These are phyloP conservation scores for Drosophila neonasuta DNA, from an alignment of 2,888 invertebrate species.

Conservation along the genomic window DNA sequence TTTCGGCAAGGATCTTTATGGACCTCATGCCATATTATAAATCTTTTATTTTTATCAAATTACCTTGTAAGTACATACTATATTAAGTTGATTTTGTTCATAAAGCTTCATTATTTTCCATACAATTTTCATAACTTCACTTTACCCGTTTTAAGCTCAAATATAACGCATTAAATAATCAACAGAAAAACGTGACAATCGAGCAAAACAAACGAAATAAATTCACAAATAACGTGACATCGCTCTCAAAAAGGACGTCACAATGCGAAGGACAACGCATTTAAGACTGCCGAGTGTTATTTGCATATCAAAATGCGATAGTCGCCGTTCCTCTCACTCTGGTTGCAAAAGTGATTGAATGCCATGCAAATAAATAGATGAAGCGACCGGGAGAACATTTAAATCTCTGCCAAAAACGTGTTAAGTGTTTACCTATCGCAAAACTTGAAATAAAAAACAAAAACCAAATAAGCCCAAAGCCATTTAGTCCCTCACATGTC, in stretches of 20 bases:
- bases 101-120: conserved; percentile 17
- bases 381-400: conserved; percentile 43
- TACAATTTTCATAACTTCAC: neutral
- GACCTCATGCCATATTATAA: neutral
- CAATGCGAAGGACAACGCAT: conserved; percentile 41
- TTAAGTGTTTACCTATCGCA: conserved; percentile 81
- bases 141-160: conserved; percentile 5
- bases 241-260: conserved; percentile 39
- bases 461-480: conserved; percentile 27
- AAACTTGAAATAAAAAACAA: conserved; percentile 54
- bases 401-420: conserved; percentile 78
- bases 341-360: conserved; percentile 64
- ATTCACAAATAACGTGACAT: conserved; percentile 58
- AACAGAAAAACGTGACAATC: conserved; percentile 72
- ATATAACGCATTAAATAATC: conserved; percentile 58
- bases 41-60: conserved; percentile 6
- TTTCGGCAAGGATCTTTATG: neutral
- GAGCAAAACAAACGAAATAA: conserved; percentile 69
- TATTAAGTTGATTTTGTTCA: neutral
- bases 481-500: conserved; percentile 41
- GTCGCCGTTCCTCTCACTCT: conserved; percentile 11
- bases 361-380: conserved; percentile 56
- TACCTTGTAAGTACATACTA: conserved; percentile 11
- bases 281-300: conserved; percentile 41
- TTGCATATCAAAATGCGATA: conserved; percentile 52